Evolutionary conservation across 2,888 invertebrate genomes (phyloP).

Genomic region (Cosmia trapezina): DNA sequence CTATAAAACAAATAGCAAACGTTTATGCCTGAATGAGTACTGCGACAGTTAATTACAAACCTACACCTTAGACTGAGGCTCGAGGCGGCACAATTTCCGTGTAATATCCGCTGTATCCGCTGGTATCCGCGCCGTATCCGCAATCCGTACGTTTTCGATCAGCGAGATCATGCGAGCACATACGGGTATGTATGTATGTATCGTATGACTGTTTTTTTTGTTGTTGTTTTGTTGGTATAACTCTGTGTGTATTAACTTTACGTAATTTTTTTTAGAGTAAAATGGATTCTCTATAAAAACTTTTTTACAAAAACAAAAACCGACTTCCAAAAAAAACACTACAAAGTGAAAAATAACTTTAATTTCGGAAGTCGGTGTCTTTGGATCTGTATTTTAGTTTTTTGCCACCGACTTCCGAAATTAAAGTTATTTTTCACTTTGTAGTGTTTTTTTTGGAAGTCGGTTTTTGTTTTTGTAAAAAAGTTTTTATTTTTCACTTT

Average conservation of each 20-base stretch:
- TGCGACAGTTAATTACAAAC: conserved; percentile 55
- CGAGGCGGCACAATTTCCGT: conserved; percentile 66
- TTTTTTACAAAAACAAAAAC: too few relatives aligned
- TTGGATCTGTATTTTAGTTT: too few relatives aligned
- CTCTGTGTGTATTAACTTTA: background rate
- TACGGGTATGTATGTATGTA: conserved; percentile 11
- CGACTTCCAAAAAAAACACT: too few relatives aligned
- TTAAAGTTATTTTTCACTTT: too few relatives aligned
- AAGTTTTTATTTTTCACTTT: too few relatives aligned
- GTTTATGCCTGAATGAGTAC: conserved; percentile 25
- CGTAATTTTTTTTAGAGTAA: background rate
- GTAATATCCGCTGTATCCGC: conserved; percentile 67
- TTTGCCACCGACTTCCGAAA: too few relatives aligned
- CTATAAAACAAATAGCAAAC: conserved; percentile 2
- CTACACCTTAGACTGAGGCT: conserved; percentile 54
- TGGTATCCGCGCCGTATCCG: conserved; percentile 58
- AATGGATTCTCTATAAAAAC: background rate
- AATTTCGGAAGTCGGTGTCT: too few relatives aligned
- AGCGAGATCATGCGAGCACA: conserved; percentile 47
- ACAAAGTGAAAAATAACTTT: too few relatives aligned
- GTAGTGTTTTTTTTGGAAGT: too few relatives aligned
- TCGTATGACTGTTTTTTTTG: conserved; percentile 10
- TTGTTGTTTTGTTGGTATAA: background rate
- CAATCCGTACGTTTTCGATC: conserved; percentile 64
- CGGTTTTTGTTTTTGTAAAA: too few relatives aligned